Percentiles rank a stretch among this genome's conserved stretches.
These are phyloP conservation scores for Leucoma salicis DNA, from an alignment of 2,888 invertebrate genomes.

Conservation along the genomic window DNA sequence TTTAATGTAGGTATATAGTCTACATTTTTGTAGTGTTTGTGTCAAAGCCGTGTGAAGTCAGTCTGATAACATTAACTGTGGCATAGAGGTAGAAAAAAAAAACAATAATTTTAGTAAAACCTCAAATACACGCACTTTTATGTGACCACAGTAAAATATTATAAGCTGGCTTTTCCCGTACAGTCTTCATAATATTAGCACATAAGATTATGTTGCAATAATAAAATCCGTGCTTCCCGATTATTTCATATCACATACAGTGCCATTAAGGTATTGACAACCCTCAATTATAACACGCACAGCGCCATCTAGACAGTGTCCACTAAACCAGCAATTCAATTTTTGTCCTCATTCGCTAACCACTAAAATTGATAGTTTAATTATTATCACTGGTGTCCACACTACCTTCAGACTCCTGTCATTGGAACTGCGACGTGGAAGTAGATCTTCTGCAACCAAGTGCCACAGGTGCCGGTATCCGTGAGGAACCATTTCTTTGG, in stretches of 20 bases:
- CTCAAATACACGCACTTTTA: neutral
- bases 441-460: constrained; percentile 72
- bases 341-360: constrained; percentile 14
- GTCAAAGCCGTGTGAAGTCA: constrained; percentile 21
- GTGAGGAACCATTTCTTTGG: constrained; percentile 63
- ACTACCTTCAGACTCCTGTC: constrained; percentile 51
- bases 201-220: constrained; percentile 22
- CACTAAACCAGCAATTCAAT: constrained; percentile 20
- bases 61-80: constrained; percentile 1
- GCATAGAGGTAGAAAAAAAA: neutral
- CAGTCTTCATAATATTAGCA: constrained; percentile 16
- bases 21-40: constrained; percentile 4
- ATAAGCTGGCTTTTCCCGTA: neutral
- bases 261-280: too few species aligned
- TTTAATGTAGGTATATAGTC: too few species aligned
- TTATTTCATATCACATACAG: too few species aligned
- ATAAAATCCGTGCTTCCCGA: too few species aligned
- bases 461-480: constrained; percentile 74
- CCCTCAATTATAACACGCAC: constrained; percentile 9
- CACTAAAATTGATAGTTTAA: constrained; percentile 25
- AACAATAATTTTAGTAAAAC: neutral
- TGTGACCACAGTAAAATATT: neutral
- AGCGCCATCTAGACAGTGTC: constrained; percentile 10
- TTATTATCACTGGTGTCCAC: constrained; percentile 32
- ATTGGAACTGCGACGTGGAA: constrained; percentile 74